Percentiles rank a stretch among this genome's conserved stretches.
phyloP scores from a whole-genome alignment of 2,797 vertebrate species.

The Discoglossus pictus region DNA sequence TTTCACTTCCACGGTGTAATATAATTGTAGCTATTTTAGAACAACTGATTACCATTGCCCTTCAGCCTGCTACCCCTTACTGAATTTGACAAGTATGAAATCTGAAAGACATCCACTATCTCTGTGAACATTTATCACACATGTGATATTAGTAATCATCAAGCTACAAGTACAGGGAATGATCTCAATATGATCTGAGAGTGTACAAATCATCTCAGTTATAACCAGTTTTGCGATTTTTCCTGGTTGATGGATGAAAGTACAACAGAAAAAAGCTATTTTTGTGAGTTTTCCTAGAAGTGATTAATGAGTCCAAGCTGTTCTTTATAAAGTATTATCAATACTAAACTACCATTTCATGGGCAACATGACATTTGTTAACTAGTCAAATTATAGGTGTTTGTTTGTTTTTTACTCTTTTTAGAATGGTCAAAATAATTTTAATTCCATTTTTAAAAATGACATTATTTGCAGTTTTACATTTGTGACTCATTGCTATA shows the following conservation, averaged over 20 bases:
- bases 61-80: constrained; percentile 52
- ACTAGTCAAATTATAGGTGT: no score
- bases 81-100: constrained; percentile 48
- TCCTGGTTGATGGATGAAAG: constrained; percentile 15
- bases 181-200: constrained; percentile 23
- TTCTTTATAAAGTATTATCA: constrained; percentile 10
- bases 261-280: constrained; percentile 5
- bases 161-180: background rate
- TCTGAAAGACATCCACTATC: background rate
- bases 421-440: no score
- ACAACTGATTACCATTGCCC: no score
- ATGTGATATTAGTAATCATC: background rate
- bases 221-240: constrained; percentile 8
- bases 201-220: constrained; percentile 27
- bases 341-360: background rate
- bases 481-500: no score
- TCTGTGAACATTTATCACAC: constrained; percentile 12
- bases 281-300: background rate
- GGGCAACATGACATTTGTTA: no score
- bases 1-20: no score
- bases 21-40: no score
- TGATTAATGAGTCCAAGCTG: constrained; percentile 13
- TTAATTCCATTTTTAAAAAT: no score
- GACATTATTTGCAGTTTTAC: no score
- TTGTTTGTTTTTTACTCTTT: no score